Evolutionary conservation across 2,113 vertebrate species (phyloP).

Genomic region (Psephotus haematonotus): DNA sequence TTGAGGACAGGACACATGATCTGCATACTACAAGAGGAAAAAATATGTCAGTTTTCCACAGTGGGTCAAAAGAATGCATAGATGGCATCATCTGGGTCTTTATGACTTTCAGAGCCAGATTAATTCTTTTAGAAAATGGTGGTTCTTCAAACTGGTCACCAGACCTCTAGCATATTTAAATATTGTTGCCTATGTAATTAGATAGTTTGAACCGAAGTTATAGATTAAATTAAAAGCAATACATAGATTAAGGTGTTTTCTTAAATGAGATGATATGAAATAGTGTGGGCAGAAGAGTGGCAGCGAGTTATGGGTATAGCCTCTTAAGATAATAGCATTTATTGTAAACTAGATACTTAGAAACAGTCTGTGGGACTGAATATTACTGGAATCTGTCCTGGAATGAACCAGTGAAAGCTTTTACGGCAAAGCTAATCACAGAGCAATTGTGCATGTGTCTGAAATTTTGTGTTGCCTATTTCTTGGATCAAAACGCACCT

Average conservation of each 20-base stretch:
- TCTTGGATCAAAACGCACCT: not conserved
- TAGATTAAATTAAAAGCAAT: not conserved
- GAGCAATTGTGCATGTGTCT: not conserved
- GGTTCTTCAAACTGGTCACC: not conserved
- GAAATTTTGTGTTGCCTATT: not conserved
- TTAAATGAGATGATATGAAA: not conserved
- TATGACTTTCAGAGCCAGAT: not conserved
- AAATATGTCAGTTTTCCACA: not conserved
- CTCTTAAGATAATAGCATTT: not conserved
- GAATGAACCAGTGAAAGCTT: not conserved
- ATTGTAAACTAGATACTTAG: not conserved
- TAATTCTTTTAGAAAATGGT: not conserved
- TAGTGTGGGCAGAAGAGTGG: not conserved
- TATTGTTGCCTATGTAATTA: not conserved
- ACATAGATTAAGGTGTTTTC: not conserved
- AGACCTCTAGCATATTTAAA: not conserved
- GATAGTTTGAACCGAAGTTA: not conserved
- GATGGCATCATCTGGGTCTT: not conserved
- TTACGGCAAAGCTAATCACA: not conserved
- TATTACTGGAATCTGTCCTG: not conserved
- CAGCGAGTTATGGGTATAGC: not conserved
- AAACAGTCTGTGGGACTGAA: not conserved
- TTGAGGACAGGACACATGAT: not conserved
- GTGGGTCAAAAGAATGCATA: not conserved
- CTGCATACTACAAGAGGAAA: not conserved